Percentiles rank a stretch among this genome's conserved stretches.
phyloP scores from a whole-genome alignment of 2,888 invertebrate species.

The Zygogramma bicolorata region DNA sequence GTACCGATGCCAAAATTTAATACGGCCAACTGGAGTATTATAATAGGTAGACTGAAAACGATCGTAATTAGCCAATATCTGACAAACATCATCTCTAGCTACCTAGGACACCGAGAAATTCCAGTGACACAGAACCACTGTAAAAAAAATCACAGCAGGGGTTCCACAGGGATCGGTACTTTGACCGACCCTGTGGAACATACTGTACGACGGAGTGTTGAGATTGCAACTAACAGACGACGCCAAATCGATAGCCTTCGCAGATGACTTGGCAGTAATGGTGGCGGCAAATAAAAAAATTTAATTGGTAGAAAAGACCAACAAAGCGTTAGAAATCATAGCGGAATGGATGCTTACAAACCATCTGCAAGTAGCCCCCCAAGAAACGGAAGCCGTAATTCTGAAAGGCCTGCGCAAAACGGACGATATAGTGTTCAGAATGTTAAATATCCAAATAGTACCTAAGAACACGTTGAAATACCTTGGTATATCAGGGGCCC shows the following conservation, averaged over 20 bases:
- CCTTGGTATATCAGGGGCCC: neutral
- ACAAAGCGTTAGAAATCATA: neutral
- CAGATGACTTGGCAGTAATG: neutral
- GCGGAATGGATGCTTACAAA: neutral
- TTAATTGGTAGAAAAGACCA: neutral
- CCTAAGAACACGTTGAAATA: neutral
- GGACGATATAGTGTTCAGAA: neutral
- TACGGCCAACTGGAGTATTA: too few relatives aligned
- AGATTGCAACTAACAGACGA: neutral
- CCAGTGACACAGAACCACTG: neutral
- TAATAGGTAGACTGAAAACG: too few relatives aligned
- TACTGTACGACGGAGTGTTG: neutral
- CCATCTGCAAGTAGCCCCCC: neutral
- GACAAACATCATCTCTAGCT: neutral
- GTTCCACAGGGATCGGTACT: neutral
- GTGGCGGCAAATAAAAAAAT: neutral
- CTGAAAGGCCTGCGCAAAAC: neutral
- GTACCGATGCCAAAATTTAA: too few relatives aligned
- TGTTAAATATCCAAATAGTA: neutral
- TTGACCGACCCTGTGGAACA: neutral
- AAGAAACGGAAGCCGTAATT: too few relatives aligned
- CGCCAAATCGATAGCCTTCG: neutral
- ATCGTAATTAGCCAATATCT: too few relatives aligned
- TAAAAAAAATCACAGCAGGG: neutral
- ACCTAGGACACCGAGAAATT: too few relatives aligned